Percentiles rank a stretch among this genome's conserved stretches.
These are phyloP conservation scores for Thermophis baileyi DNA, from an alignment of 2,113 vertebrate genomes.

Conservation along the genomic window DNA sequence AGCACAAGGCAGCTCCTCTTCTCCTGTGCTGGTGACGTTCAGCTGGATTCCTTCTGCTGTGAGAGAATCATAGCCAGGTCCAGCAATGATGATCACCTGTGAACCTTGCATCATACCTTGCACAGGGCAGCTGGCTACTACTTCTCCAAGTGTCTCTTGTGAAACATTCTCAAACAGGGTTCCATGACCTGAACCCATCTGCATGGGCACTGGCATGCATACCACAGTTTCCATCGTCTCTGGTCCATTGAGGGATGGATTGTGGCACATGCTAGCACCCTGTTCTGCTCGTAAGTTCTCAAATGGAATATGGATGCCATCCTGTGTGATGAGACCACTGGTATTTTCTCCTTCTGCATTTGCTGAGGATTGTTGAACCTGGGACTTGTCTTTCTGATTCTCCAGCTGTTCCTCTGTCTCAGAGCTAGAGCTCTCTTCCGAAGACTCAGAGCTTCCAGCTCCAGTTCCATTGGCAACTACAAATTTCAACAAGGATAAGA, in stretches of 20 bases:
- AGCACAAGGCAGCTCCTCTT: constrained; percentile 79
- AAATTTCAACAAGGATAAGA: not conserved
- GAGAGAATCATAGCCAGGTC: constrained; percentile 81
- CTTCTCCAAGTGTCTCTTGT: constrained; percentile 73
- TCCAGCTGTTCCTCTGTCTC: constrained; percentile 38
- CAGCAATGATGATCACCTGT: constrained; percentile 88
- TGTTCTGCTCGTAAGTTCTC: constrained; percentile 43
- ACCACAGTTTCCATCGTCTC: constrained; percentile 66
- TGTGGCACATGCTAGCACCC: constrained; percentile 41
- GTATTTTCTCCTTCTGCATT: constrained; percentile 12
- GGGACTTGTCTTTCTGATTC: not conserved
- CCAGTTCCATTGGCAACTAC: constrained; percentile 54
- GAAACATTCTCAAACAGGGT: constrained; percentile 70
- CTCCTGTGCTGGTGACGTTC: constrained; percentile 65
- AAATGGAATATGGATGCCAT: constrained; percentile 60
- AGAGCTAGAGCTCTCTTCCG: constrained; percentile 42
- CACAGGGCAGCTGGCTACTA: constrained; percentile 74
- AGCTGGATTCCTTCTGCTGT: constrained; percentile 83
- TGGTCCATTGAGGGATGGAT: constrained; percentile 11
- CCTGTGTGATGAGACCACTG: constrained; percentile 53
- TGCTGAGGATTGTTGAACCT: not conserved
- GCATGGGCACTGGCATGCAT: constrained; percentile 64
- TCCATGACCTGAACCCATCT: constrained; percentile 58
- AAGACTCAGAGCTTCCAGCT: constrained; percentile 44
- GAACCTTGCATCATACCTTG: constrained; percentile 74